Evolutionary conservation across 2,888 invertebrate genomes (phyloP).

Genomic region (Cenopis cana): DNA sequence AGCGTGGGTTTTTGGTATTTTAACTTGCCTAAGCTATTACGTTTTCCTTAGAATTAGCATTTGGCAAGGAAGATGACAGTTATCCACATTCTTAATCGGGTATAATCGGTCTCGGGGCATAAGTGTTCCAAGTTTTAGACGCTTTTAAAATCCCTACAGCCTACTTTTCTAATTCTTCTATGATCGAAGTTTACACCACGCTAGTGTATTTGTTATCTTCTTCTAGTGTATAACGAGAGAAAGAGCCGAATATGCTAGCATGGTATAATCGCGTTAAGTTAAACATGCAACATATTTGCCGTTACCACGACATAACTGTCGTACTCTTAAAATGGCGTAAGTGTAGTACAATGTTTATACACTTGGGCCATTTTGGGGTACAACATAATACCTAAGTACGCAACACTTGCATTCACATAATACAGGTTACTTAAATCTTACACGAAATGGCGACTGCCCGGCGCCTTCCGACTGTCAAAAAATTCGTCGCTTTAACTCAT

Average conservation of each 20-base stretch:
- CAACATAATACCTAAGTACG: slow-evolving; percentile 37
- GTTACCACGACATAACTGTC: slow-evolving; percentile 26
- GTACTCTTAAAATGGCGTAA: slow-evolving; percentile 19
- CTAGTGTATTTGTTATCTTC: slow-evolving; percentile 22
- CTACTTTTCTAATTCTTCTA: slow-evolving; percentile 5
- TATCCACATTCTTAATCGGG: background rate
- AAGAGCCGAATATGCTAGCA: slow-evolving; percentile 25
- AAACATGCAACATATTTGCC: slow-evolving; percentile 39
- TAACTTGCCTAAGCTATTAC: background rate
- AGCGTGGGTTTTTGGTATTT: background rate
- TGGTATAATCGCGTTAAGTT: slow-evolving; percentile 30
- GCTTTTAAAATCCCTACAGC: background rate
- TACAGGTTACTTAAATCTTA: slow-evolving; percentile 36
- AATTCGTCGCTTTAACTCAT: slow-evolving; percentile 14
- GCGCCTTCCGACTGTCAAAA: background rate
- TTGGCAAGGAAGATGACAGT: background rate
- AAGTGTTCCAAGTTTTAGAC: background rate
- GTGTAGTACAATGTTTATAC: background rate
- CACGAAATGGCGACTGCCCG: slow-evolving; percentile 28
- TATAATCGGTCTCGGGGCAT: background rate
- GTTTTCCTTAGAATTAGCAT: background rate
- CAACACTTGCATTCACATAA: slow-evolving; percentile 30
- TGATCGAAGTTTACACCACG: slow-evolving; percentile 12
- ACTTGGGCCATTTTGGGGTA: slow-evolving; percentile 8
- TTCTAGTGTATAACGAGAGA: slow-evolving; percentile 24